Evolutionary conservation across 2,797 vertebrate genomes (phyloP), one percentile per base, ranked within the genome.

Genomic region (Bovichtus variegatus): DNA sequence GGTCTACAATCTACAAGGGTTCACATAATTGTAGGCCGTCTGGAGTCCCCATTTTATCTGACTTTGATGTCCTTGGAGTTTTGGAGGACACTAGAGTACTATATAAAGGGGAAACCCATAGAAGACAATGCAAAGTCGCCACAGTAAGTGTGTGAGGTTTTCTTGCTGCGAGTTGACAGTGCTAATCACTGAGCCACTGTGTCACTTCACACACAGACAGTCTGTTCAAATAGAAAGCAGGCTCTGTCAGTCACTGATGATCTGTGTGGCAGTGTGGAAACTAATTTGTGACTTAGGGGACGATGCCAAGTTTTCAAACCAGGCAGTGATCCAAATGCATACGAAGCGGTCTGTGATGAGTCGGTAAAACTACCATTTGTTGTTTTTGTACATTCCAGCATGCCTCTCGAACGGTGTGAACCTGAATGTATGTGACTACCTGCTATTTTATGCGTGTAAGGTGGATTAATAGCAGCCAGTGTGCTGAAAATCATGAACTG

Each of bases 241-340:
- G 18, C 27, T 49, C 40, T 31, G 46, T 60, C 71, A 57, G 46
- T 65, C 10, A 46, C 23, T 57, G 70, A 58, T 31, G 74, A 67
- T 72, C 66, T 68, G 25, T 58, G 43, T 27, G 43, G 27, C 27
- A 40, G 58, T 19, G 44, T 38, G 41, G 50, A 47, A 51, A 19
- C n/a, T 62, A 46, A 68, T 71, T 58, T 72, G 63, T 18, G 0
- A 67, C 38, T 66, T 41, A 4, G 21, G 34, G 23, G 9, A 36
- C 21, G 3, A 31, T 58, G 80, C 44, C 60, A 73, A 31, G 49
- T 71, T 73, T 77, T 62, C 43, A 62, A 53, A 62, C 18, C 47
- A 46, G 64, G 64, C 70, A 80, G 57, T 3, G 11, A 69, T 81
- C 50, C 62, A 76, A 15, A 6, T 76, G 27, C 60, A 68, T 29